These are phyloP conservation scores for Schizaphis graminum DNA, from an alignment of 2,888 invertebrate species.

Conservation along the genomic window DNA sequence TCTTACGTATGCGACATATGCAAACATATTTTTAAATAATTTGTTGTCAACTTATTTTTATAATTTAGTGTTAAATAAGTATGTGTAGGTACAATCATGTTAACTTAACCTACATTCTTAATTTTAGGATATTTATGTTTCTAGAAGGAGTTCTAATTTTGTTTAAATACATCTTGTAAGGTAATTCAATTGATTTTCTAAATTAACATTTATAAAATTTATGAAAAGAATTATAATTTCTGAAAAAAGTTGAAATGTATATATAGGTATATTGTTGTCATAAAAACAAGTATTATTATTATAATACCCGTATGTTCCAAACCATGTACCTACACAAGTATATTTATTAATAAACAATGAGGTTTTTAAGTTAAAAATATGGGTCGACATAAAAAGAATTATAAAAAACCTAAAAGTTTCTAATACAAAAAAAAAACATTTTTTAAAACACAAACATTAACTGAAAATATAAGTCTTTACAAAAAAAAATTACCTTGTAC, in stretches of 20 bases:
- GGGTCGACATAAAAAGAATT: not conserved
- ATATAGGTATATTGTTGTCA: not conserved
- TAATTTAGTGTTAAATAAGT: not conserved
- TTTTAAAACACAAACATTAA: not conserved
- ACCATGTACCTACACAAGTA: not conserved
- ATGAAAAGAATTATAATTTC: not conserved
- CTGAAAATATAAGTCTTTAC: not conserved
- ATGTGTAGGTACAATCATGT: not conserved
- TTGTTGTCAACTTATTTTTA: not conserved
- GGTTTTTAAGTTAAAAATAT: conserved; percentile 1
- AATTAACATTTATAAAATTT: not conserved
- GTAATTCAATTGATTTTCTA: not conserved
- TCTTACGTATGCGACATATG: too few species aligned
- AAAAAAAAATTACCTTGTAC: not conserved
- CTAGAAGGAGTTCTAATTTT: not conserved
- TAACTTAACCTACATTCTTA: not conserved
- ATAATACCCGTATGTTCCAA: not conserved
- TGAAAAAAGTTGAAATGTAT: not conserved
- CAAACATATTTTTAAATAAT: not conserved
- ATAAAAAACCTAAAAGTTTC: not conserved
- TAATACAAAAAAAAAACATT: not conserved
- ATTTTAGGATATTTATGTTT: not conserved
- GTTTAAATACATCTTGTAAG: not conserved
- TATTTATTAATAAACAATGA: not conserved
- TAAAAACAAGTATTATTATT: not conserved